Evolutionary conservation across 2,797 vertebrate species (phyloP).

Genomic region (Meriones psammophilus): DNA sequence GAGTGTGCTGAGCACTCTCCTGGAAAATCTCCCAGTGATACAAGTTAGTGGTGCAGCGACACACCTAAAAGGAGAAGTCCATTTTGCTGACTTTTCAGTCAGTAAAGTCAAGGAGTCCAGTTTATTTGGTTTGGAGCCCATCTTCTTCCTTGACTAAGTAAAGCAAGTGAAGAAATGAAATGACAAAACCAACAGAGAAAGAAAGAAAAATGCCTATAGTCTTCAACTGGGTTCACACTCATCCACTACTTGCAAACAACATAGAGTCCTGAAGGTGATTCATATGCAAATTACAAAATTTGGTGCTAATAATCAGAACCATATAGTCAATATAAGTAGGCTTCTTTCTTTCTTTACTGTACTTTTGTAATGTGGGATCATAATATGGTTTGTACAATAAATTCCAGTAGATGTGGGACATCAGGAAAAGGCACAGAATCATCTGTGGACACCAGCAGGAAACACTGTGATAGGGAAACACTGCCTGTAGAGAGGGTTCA

Average conservation of each 20-base stretch:
- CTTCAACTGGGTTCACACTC: background rate
- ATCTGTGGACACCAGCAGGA: background rate
- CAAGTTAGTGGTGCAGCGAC: conserved; percentile 56
- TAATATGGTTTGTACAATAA: background rate
- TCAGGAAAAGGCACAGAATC: background rate
- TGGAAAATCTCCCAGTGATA: conserved; percentile 73
- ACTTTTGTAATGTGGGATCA: background rate
- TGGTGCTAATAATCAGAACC: background rate
- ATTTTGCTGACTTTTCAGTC: conserved; percentile 52
- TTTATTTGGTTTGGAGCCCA: conserved; percentile 69
- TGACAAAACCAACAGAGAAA: conserved; percentile 20
- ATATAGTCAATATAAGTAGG: background rate
- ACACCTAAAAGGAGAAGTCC: conserved; percentile 21
- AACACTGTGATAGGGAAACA: background rate
- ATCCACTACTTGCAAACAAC: conserved; percentile 17
- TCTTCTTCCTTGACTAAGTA: conserved; percentile 56
- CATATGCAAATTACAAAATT: conserved; percentile 29
- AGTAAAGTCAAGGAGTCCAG: conserved; percentile 35
- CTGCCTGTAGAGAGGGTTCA: background rate
- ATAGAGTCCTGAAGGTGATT: conserved; percentile 17
- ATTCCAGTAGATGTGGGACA: background rate
- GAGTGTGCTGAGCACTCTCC: conserved; percentile 67
- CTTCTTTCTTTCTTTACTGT: conserved; percentile 13
- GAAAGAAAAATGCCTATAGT: background rate
- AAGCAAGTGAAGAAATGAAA: conserved; percentile 50